Percentiles rank a stretch among this genome's conserved stretches.
These are phyloP conservation scores for Enteromius viviparus DNA, from an alignment of 2,797 vertebrate genomes.

Conservation along the genomic window DNA sequence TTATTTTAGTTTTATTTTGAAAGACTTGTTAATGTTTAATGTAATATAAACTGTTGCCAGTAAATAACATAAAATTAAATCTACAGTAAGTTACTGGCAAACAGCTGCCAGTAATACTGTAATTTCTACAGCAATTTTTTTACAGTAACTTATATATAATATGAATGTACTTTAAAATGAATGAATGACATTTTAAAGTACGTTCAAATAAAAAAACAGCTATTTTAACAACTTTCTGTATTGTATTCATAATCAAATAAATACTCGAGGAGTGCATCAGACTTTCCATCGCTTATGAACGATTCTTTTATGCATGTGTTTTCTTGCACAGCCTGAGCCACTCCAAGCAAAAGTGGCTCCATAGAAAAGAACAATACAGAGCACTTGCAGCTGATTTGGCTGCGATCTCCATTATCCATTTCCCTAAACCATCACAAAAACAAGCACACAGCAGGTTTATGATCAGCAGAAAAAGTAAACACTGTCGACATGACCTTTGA, in stretches of 20 bases:
- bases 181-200: not conserved
- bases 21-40: too few relatives aligned
- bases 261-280: not conserved
- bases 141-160: too few relatives aligned
- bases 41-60: too few relatives aligned
- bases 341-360: not conserved
- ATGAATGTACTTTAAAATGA: too few relatives aligned
- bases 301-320: not conserved
- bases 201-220: not conserved
- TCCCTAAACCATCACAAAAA: not conserved
- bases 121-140: too few relatives aligned
- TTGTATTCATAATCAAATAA: not conserved
- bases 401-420: not conserved
- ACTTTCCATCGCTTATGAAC: not conserved
- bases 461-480: constrained; percentile 8
- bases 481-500: constrained; percentile 12
- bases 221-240: not conserved
- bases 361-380: not conserved
- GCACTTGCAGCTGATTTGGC: constrained; percentile 3
- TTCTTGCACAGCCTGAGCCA: not conserved
- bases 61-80: too few relatives aligned
- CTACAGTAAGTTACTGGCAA: too few relatives aligned
- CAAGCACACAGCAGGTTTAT: constrained; percentile 20
- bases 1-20: too few relatives aligned
- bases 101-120: too few relatives aligned